Evolutionary conservation across 1,140 invertebrate species (phyloP), one percentile per base, ranked within the genome.

Genomic region (Cepaea nemoralis): DNA sequence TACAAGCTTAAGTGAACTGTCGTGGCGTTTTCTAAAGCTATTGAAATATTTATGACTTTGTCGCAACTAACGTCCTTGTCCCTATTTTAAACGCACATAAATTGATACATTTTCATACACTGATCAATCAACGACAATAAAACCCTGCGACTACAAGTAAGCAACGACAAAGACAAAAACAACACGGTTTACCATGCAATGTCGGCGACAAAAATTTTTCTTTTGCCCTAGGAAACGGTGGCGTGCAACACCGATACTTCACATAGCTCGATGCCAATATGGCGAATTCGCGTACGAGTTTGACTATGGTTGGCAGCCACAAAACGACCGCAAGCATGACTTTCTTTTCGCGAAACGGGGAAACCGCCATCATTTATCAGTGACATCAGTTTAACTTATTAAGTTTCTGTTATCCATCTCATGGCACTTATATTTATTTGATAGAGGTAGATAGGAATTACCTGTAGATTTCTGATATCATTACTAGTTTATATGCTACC

Each of bases 261-360:
- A 55, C 73, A 75, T 55, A 50, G 40, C 45, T 45, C 37, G n/a
- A 77, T 67, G 39, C 55, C 42, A 66, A 55, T 37, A 42, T 83
- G 50, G 40, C 82, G 77, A 39, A 59, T 24, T 59, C 39, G 55
- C 33, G 35, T 50, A 31, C n/a, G 40, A 67, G 55, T 63, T 66
- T 42, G 39, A 59, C 27, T 78, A 74, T 37, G 45, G 31, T 77
- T 40, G 42, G 48, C 75, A 59, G 77, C 59, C 73, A 76, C 69
- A 79, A 83, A 79, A 83, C 40, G 76, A 75, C 35, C 77, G 45
- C 27, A 40, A 63, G 67, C 59, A 50, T 79, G 77, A 79, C 77
- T 83, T 76, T 83, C 63, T 69, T 45, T 40, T 35, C 77, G 77
- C 45, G 77, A 79, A 69, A 79, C 66, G 77, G 66, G 77, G 66